Base-by-base conservation (phyloP, 1,140 invertebrate species). In the Dendroctonus valens region DNA sequence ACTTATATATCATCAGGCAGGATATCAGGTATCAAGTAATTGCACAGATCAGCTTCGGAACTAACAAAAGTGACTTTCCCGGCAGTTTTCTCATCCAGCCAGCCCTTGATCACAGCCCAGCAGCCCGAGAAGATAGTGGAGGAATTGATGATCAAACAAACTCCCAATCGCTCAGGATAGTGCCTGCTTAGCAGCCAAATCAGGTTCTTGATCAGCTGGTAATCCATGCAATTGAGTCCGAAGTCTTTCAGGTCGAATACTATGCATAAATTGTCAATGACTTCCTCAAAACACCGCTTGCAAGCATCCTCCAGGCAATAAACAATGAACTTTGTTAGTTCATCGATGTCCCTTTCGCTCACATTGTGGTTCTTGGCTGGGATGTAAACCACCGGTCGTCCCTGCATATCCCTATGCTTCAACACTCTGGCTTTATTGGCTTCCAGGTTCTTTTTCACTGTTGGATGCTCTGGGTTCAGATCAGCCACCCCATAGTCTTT, bases 211-310 rank as follows among this genome's bases (percentile, higher is more conserved):
- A 90, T 82, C 59, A 90, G 81, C 75, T 89, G 88, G 75, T 90
- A 90, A 72, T 91, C 88, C 89, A 90, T 90, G 73, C 87, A 89
- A 14, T 81, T 84, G 40, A 89, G 77, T 44, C 86, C 87, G 74
- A 91, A 90, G 62, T 86, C 86, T 58, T 85, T 84, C 58, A 91
- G 73, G 73, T 91, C 89, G 79, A 91, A 90, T 37, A 91, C 85
- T 71, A 90, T 89, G 73, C 89, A 90, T 4, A 91, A 74, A 73
- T 88, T 89, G 76, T 91, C 89, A n/a, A 89, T 82, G 3, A 91
- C 87, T 78, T 89, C 87, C 74, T 90, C 89, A 78, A 90, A 88
- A 80, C 88, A 89, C 76, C 83, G 87, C 73, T 89, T 88, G 76
- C 87, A 89, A 3, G 87, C 87, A 74, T 87, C 85, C 77, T 91